Conservation (phyloP, 2,797 vertebrate genomes). For the Oryzias sinensis region DNA sequence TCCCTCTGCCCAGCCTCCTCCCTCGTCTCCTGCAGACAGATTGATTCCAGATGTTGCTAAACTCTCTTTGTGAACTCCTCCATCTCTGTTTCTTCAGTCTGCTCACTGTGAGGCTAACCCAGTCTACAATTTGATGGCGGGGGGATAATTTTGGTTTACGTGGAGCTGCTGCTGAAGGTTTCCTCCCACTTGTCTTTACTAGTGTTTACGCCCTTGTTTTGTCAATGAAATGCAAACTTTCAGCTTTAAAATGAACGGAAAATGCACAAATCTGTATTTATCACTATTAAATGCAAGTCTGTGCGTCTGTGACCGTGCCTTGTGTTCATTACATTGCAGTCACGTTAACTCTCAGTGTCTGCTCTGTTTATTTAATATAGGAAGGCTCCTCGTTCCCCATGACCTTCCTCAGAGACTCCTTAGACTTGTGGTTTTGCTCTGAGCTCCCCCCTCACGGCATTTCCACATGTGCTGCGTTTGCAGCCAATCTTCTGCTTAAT, state of each 20-base stretch:
- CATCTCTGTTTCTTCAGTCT: slow-evolving; percentile 29
- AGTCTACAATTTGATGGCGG: slow-evolving; percentile 58
- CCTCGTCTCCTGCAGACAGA: slow-evolving; percentile 57
- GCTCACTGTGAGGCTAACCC: slow-evolving; percentile 30
- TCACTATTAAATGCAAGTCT: too few species aligned
- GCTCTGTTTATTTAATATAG: slow-evolving; percentile 17
- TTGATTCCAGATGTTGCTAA: slow-evolving; percentile 81
- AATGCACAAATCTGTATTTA: not conserved
- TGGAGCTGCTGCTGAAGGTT: slow-evolving; percentile 39
- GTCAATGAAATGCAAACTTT: slow-evolving; percentile 4
- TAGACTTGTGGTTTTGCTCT: slow-evolving; percentile 18
- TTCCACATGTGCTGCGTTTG: slow-evolving; percentile 25
- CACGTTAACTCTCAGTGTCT: slow-evolving; percentile 18
- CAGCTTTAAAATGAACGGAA: not conserved
- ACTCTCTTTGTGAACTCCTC: slow-evolving; percentile 41
- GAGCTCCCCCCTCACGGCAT: slow-evolving; percentile 14
- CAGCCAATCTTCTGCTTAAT: slow-evolving; percentile 27
- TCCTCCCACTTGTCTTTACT: slow-evolving; percentile 9
- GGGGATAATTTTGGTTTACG: slow-evolving; percentile 50
- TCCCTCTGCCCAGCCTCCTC: slow-evolving; percentile 32
- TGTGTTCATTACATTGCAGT: slow-evolving; percentile 6
- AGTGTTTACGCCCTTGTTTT: not conserved
- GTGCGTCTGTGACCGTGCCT: too few species aligned
- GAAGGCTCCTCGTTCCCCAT: slow-evolving; percentile 21
- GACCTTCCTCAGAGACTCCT: slow-evolving; percentile 32